phyloP scores from a whole-genome alignment of 2,797 vertebrate species.

The Rousettus madagascariensis region DNA sequence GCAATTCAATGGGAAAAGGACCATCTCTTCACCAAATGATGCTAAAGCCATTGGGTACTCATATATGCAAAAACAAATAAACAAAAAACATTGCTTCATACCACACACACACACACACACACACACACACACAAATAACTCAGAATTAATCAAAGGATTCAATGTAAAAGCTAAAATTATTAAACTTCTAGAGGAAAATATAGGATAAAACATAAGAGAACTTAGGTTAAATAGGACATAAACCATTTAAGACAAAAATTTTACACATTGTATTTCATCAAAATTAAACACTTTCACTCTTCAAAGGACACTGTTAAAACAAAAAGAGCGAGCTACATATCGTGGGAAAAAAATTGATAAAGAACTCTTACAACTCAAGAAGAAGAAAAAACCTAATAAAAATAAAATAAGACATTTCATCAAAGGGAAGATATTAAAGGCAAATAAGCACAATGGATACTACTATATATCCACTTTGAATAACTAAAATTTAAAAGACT shows the following conservation, averaged over 20 bases:
- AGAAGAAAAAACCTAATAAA: background rate
- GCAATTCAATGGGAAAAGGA: background rate
- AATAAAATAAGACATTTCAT: conserved; percentile 10
- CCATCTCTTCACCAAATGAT: background rate
- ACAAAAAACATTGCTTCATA: background rate
- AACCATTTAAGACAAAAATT: background rate
- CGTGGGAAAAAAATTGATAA: background rate
- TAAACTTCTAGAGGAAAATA: background rate
- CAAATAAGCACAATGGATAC: background rate
- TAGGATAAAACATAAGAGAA: background rate
- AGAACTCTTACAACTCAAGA: background rate
- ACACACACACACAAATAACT: background rate
- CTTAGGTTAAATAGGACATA: background rate
- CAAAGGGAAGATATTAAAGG: background rate
- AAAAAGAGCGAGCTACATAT: background rate
- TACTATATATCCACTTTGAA: background rate
- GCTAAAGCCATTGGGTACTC: background rate
- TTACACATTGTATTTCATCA: background rate
- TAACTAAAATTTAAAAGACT: background rate
- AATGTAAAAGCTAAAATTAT: conserved; percentile 21
- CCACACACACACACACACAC: background rate
- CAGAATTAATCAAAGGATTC: background rate
- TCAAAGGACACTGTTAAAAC: background rate
- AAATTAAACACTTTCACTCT: background rate
- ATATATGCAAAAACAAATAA: background rate